These are phyloP conservation scores for Urosaurus nigricauda DNA, from an alignment of 2,797 vertebrate species.

Conservation along the genomic window DNA sequence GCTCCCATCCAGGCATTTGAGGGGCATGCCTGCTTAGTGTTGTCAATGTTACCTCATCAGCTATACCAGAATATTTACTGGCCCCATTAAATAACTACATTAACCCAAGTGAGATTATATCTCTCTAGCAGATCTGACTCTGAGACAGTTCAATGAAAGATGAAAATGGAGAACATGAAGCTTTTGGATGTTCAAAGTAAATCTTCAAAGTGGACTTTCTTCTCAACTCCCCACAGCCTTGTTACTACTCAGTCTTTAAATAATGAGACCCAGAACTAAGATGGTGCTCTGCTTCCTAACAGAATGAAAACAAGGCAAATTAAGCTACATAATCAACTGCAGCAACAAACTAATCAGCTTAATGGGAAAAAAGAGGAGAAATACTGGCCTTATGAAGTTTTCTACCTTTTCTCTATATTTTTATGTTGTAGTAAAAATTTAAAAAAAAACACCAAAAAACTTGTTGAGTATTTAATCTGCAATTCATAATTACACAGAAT, in stretches of 20 bases:
- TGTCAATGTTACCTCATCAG: neutral
- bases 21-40: neutral
- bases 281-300: neutral
- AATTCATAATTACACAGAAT: neutral
- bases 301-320: neutral
- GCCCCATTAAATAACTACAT: neutral
- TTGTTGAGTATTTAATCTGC: neutral
- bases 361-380: neutral
- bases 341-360: neutral
- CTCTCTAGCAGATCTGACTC: neutral
- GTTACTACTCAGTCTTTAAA: neutral
- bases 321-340: neutral
- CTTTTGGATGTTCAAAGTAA: neutral
- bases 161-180: neutral
- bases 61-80: neutral
- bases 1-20: neutral
- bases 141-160: neutral
- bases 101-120: neutral
- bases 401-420: neutral
- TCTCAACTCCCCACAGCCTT: neutral
- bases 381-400: neutral
- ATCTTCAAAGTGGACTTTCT: neutral
- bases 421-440: neutral
- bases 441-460: neutral
- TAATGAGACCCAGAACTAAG: slow-evolving; percentile 11